Conservation (phyloP, 2,888 invertebrate genomes). For the Cantharis nigra region DNA sequence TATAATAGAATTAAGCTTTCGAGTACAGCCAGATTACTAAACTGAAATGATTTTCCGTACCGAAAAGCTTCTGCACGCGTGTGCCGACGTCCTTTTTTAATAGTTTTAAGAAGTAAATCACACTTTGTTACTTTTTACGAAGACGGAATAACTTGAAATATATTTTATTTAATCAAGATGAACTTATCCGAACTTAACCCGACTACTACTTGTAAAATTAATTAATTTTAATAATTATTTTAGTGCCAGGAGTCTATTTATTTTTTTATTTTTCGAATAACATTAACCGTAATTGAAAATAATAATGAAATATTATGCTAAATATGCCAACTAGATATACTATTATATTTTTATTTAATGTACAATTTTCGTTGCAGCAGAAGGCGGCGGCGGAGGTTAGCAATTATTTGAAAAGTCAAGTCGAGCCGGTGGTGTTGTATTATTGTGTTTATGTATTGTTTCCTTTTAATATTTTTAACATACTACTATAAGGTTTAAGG, state of each 20-base stretch:
- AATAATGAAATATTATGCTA: background rate
- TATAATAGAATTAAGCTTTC: constrained; percentile 52
- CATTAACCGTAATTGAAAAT: too few species aligned
- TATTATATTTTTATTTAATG: background rate
- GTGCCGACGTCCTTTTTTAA: constrained; percentile 17
- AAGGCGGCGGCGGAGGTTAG: background rate
- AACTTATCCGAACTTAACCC: background rate
- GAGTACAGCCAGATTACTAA: constrained; percentile 51
- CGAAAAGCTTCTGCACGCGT: constrained; percentile 15
- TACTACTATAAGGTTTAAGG: background rate
- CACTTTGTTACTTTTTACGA: background rate
- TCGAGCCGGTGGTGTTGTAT: background rate
- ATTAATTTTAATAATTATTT: background rate
- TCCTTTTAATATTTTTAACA: background rate
- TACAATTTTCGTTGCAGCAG: background rate
- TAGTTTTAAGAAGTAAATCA: constrained; percentile 7
- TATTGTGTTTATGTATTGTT: background rate
- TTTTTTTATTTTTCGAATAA: too few species aligned
- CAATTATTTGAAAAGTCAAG: background rate
- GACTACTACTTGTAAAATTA: background rate
- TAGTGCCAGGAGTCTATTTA: too few species aligned
- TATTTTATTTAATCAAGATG: background rate
- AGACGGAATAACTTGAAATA: background rate
- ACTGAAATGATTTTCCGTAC: constrained; percentile 38
- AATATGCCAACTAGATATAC: background rate